A percentile compares a stretch with the other conserved stretches of the same genome.
Conservation (phyloP, 2,113 vertebrate species). For the Ictalurus furcatus region DNA sequence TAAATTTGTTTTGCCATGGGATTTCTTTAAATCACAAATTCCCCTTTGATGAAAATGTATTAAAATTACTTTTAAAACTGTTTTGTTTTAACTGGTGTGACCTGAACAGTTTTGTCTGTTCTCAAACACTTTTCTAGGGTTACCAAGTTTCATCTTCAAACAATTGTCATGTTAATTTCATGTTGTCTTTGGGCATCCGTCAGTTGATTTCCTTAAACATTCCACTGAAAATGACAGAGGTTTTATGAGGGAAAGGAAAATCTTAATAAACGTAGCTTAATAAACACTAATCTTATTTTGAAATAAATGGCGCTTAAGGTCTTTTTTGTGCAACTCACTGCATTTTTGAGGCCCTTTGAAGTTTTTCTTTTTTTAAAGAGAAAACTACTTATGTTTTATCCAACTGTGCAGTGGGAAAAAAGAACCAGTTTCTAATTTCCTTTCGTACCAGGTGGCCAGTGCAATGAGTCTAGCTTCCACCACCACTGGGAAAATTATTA, state of each 20-base stretch:
- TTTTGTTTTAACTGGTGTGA: not conserved
- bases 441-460: slow-evolving; percentile 11
- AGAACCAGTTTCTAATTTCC: slow-evolving; percentile 9
- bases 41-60: too few species aligned
- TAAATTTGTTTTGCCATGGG: too few species aligned
- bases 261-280: not conserved
- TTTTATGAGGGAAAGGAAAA: not conserved
- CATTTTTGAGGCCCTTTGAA: not conserved
- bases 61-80: too few species aligned
- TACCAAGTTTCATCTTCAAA: not conserved
- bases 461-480: not conserved
- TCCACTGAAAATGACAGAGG: not conserved
- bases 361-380: not conserved
- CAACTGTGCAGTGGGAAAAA: not conserved
- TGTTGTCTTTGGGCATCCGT: not conserved
- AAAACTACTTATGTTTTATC: not conserved
- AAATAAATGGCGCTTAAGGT: not conserved
- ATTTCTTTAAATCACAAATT: too few species aligned
- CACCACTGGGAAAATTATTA: not conserved
- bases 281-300: not conserved
- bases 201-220: not conserved
- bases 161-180: not conserved
- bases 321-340: not conserved
- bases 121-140: not conserved
- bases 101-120: not conserved